Evolutionary conservation across 2,113 vertebrate genomes (phyloP).

Genomic region (Carassius carassius): DNA sequence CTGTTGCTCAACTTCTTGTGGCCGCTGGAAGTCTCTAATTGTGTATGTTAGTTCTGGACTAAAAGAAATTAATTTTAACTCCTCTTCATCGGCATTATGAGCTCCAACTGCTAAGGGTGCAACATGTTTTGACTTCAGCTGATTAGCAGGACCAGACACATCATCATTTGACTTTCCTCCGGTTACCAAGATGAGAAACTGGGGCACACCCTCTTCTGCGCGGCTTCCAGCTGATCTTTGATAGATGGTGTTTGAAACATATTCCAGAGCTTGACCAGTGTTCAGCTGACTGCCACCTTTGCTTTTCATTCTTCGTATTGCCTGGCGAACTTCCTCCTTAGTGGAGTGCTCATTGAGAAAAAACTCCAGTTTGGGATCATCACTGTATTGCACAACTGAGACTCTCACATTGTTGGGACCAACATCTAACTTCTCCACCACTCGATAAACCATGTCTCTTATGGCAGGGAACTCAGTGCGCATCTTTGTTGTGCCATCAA

Average conservation of each 20-base stretch:
- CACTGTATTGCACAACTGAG: slow-evolving; percentile 91
- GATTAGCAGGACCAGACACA: slow-evolving; percentile 75
- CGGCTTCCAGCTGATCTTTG: slow-evolving; percentile 88
- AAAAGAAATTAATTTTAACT: slow-evolving; percentile 84
- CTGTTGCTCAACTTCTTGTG: slow-evolving; percentile 80
- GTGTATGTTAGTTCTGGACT: slow-evolving; percentile 81
- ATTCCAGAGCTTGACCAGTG: slow-evolving; percentile 85
- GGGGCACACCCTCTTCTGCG: slow-evolving; percentile 89
- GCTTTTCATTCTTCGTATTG: slow-evolving; percentile 75
- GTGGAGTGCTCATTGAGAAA: slow-evolving; percentile 83
- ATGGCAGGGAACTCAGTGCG: slow-evolving; percentile 81
- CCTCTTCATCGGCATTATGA: slow-evolving; percentile 75
- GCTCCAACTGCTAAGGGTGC: slow-evolving; percentile 83
- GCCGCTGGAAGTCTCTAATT: slow-evolving; percentile 82
- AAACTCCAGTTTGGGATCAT: slow-evolving; percentile 83
- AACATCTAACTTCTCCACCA: slow-evolving; percentile 85
- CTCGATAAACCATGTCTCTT: slow-evolving; percentile 79
- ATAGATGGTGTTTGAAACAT: slow-evolving; percentile 85
- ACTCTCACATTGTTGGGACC: slow-evolving; percentile 84
- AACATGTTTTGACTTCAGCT: slow-evolving; percentile 81
- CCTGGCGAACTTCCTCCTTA: slow-evolving; percentile 82
- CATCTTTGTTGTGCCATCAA: slow-evolving; percentile 83
- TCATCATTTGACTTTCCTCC: slow-evolving; percentile 84
- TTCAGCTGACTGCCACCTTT: slow-evolving; percentile 83
- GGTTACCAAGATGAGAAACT: slow-evolving; percentile 88